Base-by-base conservation (phyloP, 1,140 invertebrate species). In the Centruroides vittatus region DNA sequence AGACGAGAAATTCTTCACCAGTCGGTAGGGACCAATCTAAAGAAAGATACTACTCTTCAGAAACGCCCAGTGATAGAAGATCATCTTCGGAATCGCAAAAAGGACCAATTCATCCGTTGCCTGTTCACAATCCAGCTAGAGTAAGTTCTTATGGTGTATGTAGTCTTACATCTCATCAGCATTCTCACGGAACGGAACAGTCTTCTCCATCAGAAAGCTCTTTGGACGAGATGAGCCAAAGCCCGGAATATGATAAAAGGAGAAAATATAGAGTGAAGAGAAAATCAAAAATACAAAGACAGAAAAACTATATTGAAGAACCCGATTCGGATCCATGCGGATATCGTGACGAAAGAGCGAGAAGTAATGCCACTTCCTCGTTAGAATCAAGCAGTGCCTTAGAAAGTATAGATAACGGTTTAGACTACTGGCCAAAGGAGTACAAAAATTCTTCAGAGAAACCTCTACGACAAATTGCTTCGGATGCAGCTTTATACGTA, bases 141-240 rank as follows among this genome's bases (percentile, higher is more conserved):
- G 6, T 13, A 5, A 13, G 34, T 23, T 5, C 46, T 9, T 13
- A 5, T n/a, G 55, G 35, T 13, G 6, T 5, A 13, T 47, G n/a
- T 7, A 6, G 55, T 9, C 12, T 36, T 13, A 56, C n/a, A 56
- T 35, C 7, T 9, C 34, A 12, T n/a, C 46, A 56, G 4, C 55
- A 23, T 56, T 23, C 10, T 47, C 55, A 41, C 12, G 12, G 34
- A 6, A n/a, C 35, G 5, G 34, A 35, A 9, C 12, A 13, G 6
- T 58, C 60, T 46, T 67, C 66, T 11, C 59, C 65, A 10, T 67
- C 65, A 13, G 67, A 65, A 34, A 67, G 65, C 47, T 68, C 67
- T 34, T 49, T 65, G 8, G 65, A 66, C 49, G 56, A 58, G 36
- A 51, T 11, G 23, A 36, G 46, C n/a, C 23, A 34, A 47, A 23